phyloP scores from a whole-genome alignment of 2,888 invertebrate genomes.

The Drosophila austrosaltans region DNA sequence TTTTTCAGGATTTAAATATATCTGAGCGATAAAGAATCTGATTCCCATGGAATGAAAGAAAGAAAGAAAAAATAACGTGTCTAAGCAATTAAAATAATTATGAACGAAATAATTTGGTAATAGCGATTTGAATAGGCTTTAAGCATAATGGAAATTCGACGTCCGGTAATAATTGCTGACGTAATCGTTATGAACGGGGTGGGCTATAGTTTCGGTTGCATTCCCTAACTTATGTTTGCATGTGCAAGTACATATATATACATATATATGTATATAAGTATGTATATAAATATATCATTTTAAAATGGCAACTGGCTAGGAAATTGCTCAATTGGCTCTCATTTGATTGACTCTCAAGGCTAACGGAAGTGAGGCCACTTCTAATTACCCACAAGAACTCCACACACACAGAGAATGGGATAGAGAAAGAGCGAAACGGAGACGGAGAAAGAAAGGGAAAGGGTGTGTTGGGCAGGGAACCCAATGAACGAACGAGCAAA shows the following conservation, averaged over 20 bases:
- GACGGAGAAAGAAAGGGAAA: constrained; percentile 1
- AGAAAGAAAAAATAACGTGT: background rate
- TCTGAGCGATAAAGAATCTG: no score
- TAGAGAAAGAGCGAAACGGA: background rate
- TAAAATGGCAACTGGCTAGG: background rate
- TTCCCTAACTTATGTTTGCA: background rate
- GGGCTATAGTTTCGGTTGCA: background rate
- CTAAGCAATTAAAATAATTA: constrained; percentile 4
- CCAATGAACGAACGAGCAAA: no score
- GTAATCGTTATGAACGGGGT: background rate
- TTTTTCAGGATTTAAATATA: no score
- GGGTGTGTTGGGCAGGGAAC: background rate
- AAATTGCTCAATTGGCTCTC: constrained; percentile 55
- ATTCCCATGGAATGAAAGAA: background rate
- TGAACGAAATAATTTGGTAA: background rate
- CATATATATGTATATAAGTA: no score
- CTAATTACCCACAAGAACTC: constrained; percentile 39
- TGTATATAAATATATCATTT: background rate
- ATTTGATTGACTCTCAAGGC: constrained; percentile 79
- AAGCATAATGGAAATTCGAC: background rate
- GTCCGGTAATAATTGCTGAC: constrained; percentile 9
- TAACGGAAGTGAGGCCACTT: constrained; percentile 71
- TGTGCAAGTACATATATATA: no score
- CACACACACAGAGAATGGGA: background rate
- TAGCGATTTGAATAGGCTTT: background rate